Percentiles rank a stretch among this genome's conserved stretches.
These are phyloP conservation scores for Globodera rostochiensis DNA, from an alignment of 1,140 invertebrate species.

Conservation along the genomic window DNA sequence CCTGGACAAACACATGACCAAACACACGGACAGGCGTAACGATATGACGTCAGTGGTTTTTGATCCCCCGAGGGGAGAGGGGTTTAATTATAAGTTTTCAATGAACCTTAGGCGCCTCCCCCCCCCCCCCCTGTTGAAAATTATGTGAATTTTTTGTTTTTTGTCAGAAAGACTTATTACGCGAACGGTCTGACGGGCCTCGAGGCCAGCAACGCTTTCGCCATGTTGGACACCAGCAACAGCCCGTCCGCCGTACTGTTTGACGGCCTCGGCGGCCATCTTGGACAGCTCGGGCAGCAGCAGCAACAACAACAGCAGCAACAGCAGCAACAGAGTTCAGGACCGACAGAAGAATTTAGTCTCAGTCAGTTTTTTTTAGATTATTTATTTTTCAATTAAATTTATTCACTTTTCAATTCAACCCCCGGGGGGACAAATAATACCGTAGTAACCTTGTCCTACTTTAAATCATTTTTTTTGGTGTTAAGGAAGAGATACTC, in stretches of 20 bases:
- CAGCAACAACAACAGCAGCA: constrained; percentile 3
- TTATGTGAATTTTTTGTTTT: constrained; percentile 14
- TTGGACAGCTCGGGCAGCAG: constrained; percentile 15
- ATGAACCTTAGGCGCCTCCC: background rate
- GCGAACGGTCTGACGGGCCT: background rate
- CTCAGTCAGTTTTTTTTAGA: constrained; percentile 44
- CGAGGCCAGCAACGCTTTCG: background rate
- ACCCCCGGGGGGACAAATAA: background rate
- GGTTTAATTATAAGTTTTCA: constrained; percentile 12
- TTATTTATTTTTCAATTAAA: background rate
- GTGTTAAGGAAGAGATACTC: background rate
- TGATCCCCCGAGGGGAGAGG: background rate
- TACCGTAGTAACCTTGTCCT: background rate
- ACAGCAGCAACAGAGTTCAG: background rate
- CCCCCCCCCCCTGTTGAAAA: too few species aligned
- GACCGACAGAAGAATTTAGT: constrained; percentile 37
- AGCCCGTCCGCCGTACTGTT: constrained; percentile 18
- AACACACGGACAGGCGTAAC: constrained; percentile 73
- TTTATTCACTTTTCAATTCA: background rate
- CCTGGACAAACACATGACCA: constrained; percentile 96
- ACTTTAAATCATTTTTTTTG: background rate
- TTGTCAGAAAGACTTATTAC: constrained; percentile 34
- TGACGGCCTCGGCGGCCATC: constrained; percentile 25
- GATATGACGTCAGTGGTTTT: constrained; percentile 41
- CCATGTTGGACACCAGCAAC: constrained; percentile 9